A percentile compares a stretch with the other conserved stretches of the same genome.
Evolutionary conservation across 2,113 vertebrate species (phyloP).

Genomic region (Hylia prasina): DNA sequence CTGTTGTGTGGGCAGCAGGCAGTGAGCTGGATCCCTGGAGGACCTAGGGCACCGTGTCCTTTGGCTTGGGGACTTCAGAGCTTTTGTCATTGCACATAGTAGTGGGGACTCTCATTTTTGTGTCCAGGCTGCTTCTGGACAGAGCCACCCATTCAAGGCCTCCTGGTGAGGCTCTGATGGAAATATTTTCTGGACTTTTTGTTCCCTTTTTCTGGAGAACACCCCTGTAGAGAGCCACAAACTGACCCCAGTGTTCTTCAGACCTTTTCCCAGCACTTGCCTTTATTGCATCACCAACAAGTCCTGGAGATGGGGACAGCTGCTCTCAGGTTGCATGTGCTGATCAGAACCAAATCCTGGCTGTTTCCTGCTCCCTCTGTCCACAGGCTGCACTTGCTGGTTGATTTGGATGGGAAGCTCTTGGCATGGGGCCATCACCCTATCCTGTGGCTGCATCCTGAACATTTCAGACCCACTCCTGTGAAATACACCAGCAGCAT

Average conservation of each 20-base stretch:
- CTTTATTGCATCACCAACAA: neutral
- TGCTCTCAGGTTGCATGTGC: neutral
- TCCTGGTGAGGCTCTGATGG: neutral
- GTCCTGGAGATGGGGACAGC: rapidly evolving
- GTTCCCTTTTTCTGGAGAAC: neutral
- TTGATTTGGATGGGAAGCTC: neutral
- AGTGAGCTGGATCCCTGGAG: rapidly evolving
- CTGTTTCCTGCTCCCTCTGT: neutral
- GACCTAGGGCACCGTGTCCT: rapidly evolving
- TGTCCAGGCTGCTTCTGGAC: neutral
- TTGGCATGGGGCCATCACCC: neutral
- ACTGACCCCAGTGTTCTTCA: neutral
- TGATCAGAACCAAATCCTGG: neutral
- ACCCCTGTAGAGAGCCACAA: neutral
- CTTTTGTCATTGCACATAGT: neutral
- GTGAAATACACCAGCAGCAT: neutral
- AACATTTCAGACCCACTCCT: rapidly evolving
- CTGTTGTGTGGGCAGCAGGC: neutral
- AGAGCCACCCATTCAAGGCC: neutral
- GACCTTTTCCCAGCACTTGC: rapidly evolving
- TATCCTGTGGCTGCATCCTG: neutral
- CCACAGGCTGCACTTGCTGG: neutral
- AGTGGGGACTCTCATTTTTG: neutral
- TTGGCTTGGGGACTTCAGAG: neutral
- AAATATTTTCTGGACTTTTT: neutral